Evolutionary conservation across 2,113 vertebrate species (phyloP).

Genomic region (Corydoras sp.): DNA sequence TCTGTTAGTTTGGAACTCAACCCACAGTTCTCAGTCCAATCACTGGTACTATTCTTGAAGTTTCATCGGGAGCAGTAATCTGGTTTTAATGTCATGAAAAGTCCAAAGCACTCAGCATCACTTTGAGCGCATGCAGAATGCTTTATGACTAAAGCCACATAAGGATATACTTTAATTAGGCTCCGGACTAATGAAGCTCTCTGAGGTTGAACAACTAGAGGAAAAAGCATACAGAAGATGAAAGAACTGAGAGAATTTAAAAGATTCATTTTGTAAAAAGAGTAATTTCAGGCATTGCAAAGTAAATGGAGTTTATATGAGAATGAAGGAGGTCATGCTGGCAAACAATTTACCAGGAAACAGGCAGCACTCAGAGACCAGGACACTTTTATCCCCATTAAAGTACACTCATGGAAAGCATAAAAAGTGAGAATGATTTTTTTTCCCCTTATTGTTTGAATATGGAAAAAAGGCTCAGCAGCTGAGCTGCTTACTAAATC

Average conservation of each 20-base stretch:
- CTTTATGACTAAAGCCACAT: slow-evolving; percentile 57
- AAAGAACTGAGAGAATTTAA: slow-evolving; percentile 19
- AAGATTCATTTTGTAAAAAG: background rate
- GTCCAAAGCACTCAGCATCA: slow-evolving; percentile 41
- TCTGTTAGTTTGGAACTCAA: too few species aligned
- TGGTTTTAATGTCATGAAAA: slow-evolving; percentile 55
- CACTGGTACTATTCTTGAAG: background rate
- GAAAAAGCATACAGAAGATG: background rate
- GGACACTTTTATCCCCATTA: background rate
- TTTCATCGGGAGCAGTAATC: slow-evolving; percentile 46
- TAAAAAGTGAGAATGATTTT: too few species aligned
- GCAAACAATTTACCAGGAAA: background rate
- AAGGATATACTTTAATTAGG: slow-evolving; percentile 57
- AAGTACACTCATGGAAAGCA: too few species aligned
- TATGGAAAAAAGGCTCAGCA: too few species aligned
- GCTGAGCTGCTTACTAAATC: too few species aligned
- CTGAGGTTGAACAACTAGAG: slow-evolving; percentile 48
- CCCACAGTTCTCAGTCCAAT: too few species aligned
- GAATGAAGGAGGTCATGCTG: slow-evolving; percentile 4
- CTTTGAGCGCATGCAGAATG: slow-evolving; percentile 51
- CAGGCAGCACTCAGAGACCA: background rate
- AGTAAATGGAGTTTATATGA: background rate
- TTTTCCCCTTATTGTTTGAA: too few species aligned
- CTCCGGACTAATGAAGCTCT: slow-evolving; percentile 57
- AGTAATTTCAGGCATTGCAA: background rate